Evolutionary conservation across 2,113 vertebrate species (phyloP), one percentile per base, ranked within the genome.

Genomic region (Asarcornis scutulata): DNA sequence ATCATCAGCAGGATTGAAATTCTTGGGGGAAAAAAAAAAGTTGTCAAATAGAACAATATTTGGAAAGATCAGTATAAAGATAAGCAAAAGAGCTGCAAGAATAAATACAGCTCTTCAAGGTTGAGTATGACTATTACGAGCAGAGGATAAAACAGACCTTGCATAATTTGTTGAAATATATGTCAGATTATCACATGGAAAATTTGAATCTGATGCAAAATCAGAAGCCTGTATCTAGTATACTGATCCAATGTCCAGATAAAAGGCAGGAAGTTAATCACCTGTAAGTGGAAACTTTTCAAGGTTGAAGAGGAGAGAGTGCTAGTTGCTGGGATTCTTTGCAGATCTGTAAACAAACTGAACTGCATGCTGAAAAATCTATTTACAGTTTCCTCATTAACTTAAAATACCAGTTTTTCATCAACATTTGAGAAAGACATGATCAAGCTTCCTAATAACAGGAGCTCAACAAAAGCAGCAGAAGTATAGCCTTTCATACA

Each of bases 221-320:
- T 91, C 50, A 75, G 80, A 85, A 84, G 77, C 82, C 58, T 92
- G 75, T 69, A 91, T 40, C 89, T 85, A 21, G 38, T 53, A 73
- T 29, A 66, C 48, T 62, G 74, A 89, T 91, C 66, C 3, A 4
- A 62, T 38, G 0, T 34, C 58, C 74, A 82, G 84, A 92, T 95
- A 91, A 93, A 78, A 79, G 32, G 42, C 29, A 95, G 60, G 56
- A 90, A 87, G 84, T 79, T 91, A 91, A 72, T 64, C 42, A 84
- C 17, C 8, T 75, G 44, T 73, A 96, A 95, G 73, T 73, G 78
- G 94, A 91, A 95, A 84, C 48, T 79, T 93, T 95, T 92, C 71
- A 86, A 86, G 93, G 85, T 69, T 89, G 88, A 91, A 76, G 38
- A 84, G 52, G 40, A 88, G 17, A 7, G 14, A 73, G 29, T 60